Base-by-base conservation (phyloP, 2,113 vertebrate species). In the Heterotis niloticus region DNA sequence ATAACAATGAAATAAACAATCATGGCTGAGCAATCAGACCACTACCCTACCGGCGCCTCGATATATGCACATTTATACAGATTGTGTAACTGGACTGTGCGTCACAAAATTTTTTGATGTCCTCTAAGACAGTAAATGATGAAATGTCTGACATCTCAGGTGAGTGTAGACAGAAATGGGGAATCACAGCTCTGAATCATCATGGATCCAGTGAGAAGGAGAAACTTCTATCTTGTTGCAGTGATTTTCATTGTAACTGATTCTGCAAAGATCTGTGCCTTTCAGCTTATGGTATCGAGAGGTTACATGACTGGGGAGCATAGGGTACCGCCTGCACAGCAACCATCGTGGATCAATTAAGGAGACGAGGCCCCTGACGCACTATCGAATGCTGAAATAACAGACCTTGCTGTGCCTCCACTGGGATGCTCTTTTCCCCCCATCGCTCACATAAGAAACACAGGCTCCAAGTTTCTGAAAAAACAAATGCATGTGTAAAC, bases 401-500 rank as follows among this genome's bases (percentile, higher is more conserved):
- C 59, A 73, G 29, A 10, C 18, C 70, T 59, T 3, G 78, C 68
- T 73, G 70, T 13, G 70, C 52, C 60, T 65, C 78, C 16, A 23
- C 59, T 64, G 78, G 68, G 59, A 62, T 16, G 20, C 28, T 12
- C 10, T 67, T 29, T 68, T 71, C 68, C 68, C 51, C 64, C 62
- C 56, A 62, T 26, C 26, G 54, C 59, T 54, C 44, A 28, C 68
- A 64, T 26, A 64, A 29, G 68, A 72, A 79, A 79, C 74, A 74
- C 60, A 59, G 78, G 70, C 64, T 56, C 68, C 44, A 64, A 59
- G 51, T 79, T 73, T 79, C 60, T 64, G 78, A 34, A 59, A 79
- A 79, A 74, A 62, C 59, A 73, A 71, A 17, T 52, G 29, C 10
- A 23, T 54, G n/a, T 24, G 51, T 79, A 73, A 79, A 79, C 78